Evolutionary conservation across 2,113 vertebrate genomes (phyloP).

Genomic region (Chlorocebus sabaeus): DNA sequence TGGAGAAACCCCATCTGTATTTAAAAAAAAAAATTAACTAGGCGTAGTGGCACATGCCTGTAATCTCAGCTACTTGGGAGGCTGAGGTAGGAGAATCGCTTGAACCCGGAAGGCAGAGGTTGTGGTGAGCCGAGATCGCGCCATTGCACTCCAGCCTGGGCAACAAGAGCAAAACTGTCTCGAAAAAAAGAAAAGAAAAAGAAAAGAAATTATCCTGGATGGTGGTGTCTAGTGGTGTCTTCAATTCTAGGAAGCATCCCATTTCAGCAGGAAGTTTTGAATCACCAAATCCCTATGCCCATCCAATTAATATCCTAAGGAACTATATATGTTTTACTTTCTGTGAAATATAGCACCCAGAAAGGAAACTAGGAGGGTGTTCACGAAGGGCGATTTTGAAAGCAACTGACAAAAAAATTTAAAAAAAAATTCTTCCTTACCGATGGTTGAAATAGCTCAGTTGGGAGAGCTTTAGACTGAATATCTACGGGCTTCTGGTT

Average conservation of each 20-base stretch:
- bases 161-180: no score
- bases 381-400: neutral
- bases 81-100: no score
- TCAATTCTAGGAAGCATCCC: neutral
- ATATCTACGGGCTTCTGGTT: constrained; percentile 85
- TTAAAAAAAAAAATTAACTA: no score
- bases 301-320: neutral
- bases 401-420: rapidly evolving
- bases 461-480: constrained; percentile 88
- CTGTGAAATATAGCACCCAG: neutral
- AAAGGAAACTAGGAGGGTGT: neutral
- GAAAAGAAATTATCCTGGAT: neutral
- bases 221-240: neutral
- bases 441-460: constrained; percentile 80
- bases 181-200: neutral
- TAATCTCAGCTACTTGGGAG: no score
- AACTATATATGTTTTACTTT: neutral
- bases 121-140: no score
- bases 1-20: no score
- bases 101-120: no score
- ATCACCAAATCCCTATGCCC: neutral
- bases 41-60: no score
- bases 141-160: no score
- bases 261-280: neutral
- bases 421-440: rapidly evolving